Conservation (phyloP, 2,797 vertebrate genomes). For the Amphiprion clarkii region DNA sequence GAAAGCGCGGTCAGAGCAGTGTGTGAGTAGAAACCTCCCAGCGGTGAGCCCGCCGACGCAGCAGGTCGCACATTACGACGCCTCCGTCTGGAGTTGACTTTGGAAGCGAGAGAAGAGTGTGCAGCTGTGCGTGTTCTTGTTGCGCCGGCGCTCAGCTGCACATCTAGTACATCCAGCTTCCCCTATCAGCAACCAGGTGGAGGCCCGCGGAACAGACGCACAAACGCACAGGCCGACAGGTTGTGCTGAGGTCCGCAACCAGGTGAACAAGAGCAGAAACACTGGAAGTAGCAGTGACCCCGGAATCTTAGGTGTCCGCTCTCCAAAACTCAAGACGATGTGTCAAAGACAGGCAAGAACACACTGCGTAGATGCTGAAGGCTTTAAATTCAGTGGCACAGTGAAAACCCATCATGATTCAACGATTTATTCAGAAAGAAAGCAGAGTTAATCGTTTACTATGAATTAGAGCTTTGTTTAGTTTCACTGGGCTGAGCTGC, state of each 20-base stretch:
- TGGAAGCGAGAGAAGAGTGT: conserved; percentile 51
- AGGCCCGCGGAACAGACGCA: conserved; percentile 26
- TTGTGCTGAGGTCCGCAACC: background rate
- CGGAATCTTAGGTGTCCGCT: conserved; percentile 4
- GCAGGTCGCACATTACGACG: conserved; percentile 25
- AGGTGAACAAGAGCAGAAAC: conserved; percentile 26
- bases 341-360: background rate
- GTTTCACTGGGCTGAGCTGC: background rate
- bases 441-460: too few species aligned
- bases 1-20: conserved; percentile 45
- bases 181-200: conserved; percentile 51
- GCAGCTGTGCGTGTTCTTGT: conserved; percentile 63
- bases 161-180: conserved; percentile 39
- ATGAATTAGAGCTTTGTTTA: background rate
- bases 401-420: background rate
- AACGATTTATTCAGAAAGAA: too few species aligned
- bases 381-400: conserved; percentile 3
- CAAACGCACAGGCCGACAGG: conserved; percentile 20
- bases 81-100: conserved; percentile 64
- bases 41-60: conserved; percentile 35
- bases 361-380: background rate
- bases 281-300: conserved; percentile 32
- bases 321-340: conserved; percentile 36
- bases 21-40: conserved; percentile 37
- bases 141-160: background rate